These are phyloP conservation scores for Fragum fragum DNA, from an alignment of 2,888 invertebrate genomes.

Conservation along the genomic window DNA sequence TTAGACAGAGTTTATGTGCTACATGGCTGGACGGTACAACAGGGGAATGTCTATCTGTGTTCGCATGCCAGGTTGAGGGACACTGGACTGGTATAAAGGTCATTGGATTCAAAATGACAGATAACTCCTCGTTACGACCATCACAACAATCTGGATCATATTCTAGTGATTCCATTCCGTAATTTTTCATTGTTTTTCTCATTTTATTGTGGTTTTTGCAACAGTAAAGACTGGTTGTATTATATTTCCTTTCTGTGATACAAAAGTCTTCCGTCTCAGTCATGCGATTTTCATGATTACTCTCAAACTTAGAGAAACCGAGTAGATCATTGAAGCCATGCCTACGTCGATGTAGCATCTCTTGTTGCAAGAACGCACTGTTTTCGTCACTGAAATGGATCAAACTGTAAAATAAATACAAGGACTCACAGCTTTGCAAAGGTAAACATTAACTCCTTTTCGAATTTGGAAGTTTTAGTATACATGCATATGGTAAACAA, in stretches of 20 bases:
- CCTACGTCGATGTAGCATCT: conserved; percentile 70
- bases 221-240: not conserved
- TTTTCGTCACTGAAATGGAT: conserved; percentile 81
- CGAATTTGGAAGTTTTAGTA: too few relatives aligned
- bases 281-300: not conserved
- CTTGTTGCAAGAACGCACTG: conserved; percentile 81
- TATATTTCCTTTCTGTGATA: not conserved
- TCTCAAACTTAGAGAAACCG: conserved; percentile 34
- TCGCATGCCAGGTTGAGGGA: conserved; percentile 81
- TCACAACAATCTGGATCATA: not conserved
- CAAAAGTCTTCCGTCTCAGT: not conserved
- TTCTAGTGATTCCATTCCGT: not conserved
- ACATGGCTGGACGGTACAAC: conserved; percentile 80
- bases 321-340: conserved; percentile 75
- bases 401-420: too few relatives aligned
- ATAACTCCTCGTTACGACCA: conserved; percentile 12
- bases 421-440: too few relatives aligned
- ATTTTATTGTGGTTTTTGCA: not conserved
- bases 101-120: not conserved
- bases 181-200: not conserved
- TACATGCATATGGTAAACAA: too few relatives aligned
- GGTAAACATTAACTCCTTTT: too few relatives aligned
- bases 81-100: conserved; percentile 59
- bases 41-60: conserved; percentile 80
- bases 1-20: conserved; percentile 73